A percentile compares a stretch with the other conserved stretches of the same genome.
These are phyloP conservation scores for Bombus superbus DNA, from an alignment of 1,140 invertebrate genomes.

Conservation along the genomic window DNA sequence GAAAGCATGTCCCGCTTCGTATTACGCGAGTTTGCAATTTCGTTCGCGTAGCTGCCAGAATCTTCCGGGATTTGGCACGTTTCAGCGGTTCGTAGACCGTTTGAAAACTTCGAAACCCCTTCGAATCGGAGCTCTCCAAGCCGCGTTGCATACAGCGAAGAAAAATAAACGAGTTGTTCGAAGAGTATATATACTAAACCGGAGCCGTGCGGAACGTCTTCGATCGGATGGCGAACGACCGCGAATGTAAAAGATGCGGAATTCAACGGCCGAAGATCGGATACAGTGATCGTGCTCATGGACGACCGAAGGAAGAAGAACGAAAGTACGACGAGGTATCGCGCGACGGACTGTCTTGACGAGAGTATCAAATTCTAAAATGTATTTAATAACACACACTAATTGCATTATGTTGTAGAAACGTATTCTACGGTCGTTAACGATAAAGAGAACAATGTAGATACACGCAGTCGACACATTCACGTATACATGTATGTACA, in stretches of 20 bases:
- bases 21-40: conserved; percentile 12
- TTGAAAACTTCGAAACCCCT: background rate
- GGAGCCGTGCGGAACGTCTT: background rate
- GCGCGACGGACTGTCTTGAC: conserved; percentile 71
- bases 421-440: conserved; percentile 67
- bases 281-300: conserved; percentile 32
- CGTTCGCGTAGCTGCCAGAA: conserved; percentile 12
- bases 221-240: conserved; percentile 10
- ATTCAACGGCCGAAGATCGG: background rate
- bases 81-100: background rate
- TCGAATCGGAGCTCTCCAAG: background rate
- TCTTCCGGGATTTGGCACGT: background rate
- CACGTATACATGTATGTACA: conserved; percentile 10
- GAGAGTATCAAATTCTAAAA: conserved; percentile 82
- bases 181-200: background rate
- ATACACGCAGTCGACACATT: conserved; percentile 33
- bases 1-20: background rate
- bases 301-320: conserved; percentile 57
- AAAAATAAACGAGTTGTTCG: background rate
- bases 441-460: conserved; percentile 61
- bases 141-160: background rate
- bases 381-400: conserved; percentile 77
- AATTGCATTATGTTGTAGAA: conserved; percentile 77
- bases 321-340: conserved; percentile 63
- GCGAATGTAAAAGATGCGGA: background rate